Conservation (phyloP, 2,888 invertebrate species). For the Macrosoma leucophasiata region DNA sequence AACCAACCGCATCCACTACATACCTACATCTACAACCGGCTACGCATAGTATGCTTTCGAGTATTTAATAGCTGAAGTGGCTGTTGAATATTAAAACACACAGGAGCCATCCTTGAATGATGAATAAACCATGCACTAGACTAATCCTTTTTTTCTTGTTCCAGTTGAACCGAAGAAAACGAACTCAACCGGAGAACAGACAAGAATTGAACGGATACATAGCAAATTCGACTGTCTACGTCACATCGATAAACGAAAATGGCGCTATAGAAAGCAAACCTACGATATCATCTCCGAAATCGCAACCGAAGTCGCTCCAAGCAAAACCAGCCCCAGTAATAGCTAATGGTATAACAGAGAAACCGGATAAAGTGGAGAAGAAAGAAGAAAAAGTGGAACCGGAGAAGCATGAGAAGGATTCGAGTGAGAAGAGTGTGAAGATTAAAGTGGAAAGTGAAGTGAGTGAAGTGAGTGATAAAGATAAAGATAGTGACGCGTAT, state of each 20-base stretch:
- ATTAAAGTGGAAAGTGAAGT: slow-evolving; percentile 47
- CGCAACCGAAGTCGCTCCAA: slow-evolving; percentile 62
- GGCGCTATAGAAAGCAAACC: slow-evolving; percentile 66
- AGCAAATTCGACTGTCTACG: slow-evolving; percentile 88
- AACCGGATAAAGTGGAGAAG: slow-evolving; percentile 38
- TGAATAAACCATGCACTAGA: background rate
- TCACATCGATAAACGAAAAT: slow-evolving; percentile 81
- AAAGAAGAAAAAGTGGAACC: slow-evolving; percentile 43
- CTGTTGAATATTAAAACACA: too few species aligned
- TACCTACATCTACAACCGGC: too few species aligned
- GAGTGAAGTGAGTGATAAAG: slow-evolving; percentile 57
- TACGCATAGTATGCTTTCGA: too few species aligned
- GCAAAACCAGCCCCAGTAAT: slow-evolving; percentile 64
- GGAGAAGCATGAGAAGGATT: slow-evolving; percentile 61
- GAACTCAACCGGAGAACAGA: slow-evolving; percentile 65
- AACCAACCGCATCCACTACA: too few species aligned
- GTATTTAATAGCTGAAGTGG: too few species aligned
- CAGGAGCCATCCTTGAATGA: too few species aligned
- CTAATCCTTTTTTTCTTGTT: slow-evolving; percentile 72
- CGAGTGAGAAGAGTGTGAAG: slow-evolving; percentile 57
- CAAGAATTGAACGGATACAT: slow-evolving; percentile 87
- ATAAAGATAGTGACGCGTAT: slow-evolving; percentile 62
- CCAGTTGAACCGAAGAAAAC: slow-evolving; percentile 79
- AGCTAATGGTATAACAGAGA: slow-evolving; percentile 54
- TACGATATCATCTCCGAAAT: slow-evolving; percentile 64